These are phyloP conservation scores for Oriolus oriolus DNA, from an alignment of 2,113 vertebrate species.

Conservation along the genomic window DNA sequence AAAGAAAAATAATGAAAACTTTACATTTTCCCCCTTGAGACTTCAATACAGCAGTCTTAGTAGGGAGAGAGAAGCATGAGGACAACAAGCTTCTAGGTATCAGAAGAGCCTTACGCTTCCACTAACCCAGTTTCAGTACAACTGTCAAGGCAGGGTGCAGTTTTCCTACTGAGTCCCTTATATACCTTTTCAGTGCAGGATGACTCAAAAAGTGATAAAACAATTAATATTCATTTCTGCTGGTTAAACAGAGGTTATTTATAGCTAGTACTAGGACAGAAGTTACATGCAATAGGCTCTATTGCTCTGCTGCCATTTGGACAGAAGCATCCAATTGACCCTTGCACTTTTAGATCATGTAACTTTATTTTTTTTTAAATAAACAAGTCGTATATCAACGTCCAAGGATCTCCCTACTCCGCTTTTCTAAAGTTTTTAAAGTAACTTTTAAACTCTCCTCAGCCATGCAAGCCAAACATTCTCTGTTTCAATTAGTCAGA, in stretches of 20 bases:
- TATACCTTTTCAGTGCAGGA: not conserved
- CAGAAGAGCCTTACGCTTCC: not conserved
- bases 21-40: accelerated
- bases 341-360: not conserved
- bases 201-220: not conserved
- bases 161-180: not conserved
- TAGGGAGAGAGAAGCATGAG: not conserved
- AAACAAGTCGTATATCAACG: not conserved
- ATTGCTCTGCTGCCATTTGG: not conserved
- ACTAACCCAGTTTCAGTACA: not conserved
- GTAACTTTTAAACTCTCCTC: not conserved
- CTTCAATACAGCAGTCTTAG: not conserved
- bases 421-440: not conserved
- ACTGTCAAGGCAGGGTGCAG: not conserved
- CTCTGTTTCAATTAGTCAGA: not conserved
- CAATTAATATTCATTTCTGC: not conserved
- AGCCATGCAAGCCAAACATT: not conserved
- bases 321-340: not conserved
- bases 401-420: not conserved
- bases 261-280: not conserved
- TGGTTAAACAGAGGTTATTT: not conserved
- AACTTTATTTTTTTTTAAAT: not conserved
- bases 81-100: not conserved
- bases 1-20: not conserved
- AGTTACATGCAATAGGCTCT: not conserved